Conservation (phyloP, 1,140 invertebrate species). For the Hypsibius dujardini region DNA sequence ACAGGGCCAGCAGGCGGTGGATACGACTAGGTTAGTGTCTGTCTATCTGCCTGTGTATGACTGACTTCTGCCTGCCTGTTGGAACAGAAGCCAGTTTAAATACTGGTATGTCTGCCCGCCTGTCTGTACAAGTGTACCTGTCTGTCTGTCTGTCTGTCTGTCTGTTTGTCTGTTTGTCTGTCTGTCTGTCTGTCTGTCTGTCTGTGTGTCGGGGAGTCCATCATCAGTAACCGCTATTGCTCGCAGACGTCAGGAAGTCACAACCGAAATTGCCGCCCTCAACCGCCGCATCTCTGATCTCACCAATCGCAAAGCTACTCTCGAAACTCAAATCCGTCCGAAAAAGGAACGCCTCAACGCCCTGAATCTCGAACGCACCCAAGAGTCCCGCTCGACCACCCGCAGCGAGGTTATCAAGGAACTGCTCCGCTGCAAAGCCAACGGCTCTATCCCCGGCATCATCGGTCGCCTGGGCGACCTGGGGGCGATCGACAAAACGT, state of each 20-base stretch:
- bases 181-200: too few relatives aligned
- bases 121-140: too few relatives aligned
- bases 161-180: too few relatives aligned
- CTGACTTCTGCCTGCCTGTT: too few relatives aligned
- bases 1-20: too few relatives aligned
- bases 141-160: too few relatives aligned
- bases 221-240: too few relatives aligned
- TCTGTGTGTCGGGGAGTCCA: too few relatives aligned
- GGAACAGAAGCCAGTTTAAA: too few relatives aligned
- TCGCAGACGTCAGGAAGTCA: not conserved
- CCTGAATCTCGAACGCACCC: not conserved
- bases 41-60: too few relatives aligned
- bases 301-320: not conserved
- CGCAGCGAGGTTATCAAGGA: not conserved
- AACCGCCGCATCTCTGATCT: not conserved
- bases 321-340: not conserved
- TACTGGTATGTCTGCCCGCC: too few relatives aligned
- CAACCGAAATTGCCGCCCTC: not conserved
- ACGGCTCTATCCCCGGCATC: slow-evolving; percentile 45
- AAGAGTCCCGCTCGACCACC: not conserved
- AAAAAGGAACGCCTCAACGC: not conserved
- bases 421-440: not conserved
- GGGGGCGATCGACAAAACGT: slow-evolving; percentile 80
- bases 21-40: too few relatives aligned
- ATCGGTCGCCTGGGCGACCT: slow-evolving; percentile 79